Evolutionary conservation across 2,888 invertebrate species (phyloP).

Genomic region (Mythimna albipuncta): DNA sequence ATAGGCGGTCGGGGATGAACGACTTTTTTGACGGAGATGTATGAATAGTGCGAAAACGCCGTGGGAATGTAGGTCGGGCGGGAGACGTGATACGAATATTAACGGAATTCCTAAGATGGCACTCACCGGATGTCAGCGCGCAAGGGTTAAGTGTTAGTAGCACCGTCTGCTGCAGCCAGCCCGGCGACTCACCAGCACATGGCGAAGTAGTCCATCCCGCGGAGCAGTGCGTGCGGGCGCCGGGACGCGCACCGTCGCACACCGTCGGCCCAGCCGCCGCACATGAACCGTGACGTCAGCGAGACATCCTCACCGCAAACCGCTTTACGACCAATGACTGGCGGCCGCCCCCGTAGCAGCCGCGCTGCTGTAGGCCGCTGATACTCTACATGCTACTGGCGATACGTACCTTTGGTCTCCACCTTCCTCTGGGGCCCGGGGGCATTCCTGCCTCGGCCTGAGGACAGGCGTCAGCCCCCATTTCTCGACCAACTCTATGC

Average conservation of each 20-base stretch:
- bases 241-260: slow-evolving; percentile 42
- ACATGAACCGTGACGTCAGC: slow-evolving; percentile 73
- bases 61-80: slow-evolving; percentile 64
- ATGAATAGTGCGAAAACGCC: slow-evolving; percentile 27
- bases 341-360: slow-evolving; percentile 62
- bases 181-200: slow-evolving; percentile 86
- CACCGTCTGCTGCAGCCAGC: slow-evolving; percentile 59
- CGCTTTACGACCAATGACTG: slow-evolving; percentile 71
- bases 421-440: slow-evolving; percentile 93
- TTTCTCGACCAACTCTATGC: slow-evolving; percentile 99
- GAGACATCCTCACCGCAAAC: slow-evolving; percentile 77
- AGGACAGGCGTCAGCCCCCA: slow-evolving; percentile 99
- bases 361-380: slow-evolving; percentile 33
- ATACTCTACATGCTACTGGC: slow-evolving; percentile 39
- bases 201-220: slow-evolving; percentile 83
- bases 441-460: slow-evolving; percentile 98
- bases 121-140: slow-evolving; percentile 71
- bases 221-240: slow-evolving; percentile 63
- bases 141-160: slow-evolving; percentile 71
- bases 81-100: slow-evolving; percentile 49
- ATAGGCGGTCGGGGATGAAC: slow-evolving; percentile 17
- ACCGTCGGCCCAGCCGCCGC: slow-evolving; percentile 51
- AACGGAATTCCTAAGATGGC: slow-evolving; percentile 63
- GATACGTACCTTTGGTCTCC: slow-evolving; percentile 93
- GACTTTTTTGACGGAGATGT: slow-evolving; percentile 28